phyloP scores from a whole-genome alignment of 2,888 invertebrate species.

The Harpalus rubripes region DNA sequence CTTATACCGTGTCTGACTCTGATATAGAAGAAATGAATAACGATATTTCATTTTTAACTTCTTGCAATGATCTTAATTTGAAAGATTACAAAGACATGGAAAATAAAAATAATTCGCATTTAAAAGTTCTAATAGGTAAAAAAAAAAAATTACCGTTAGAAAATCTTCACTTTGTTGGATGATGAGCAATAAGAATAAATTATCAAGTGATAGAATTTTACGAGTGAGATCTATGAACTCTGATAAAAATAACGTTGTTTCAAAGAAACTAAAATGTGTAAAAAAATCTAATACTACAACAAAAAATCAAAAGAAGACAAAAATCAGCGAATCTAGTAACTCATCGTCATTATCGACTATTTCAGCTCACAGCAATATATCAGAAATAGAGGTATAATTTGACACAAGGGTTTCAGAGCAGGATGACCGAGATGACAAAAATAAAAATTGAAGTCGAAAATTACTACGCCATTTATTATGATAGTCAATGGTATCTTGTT shows the following conservation, averaged over 20 bases:
- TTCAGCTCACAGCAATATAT: background rate
- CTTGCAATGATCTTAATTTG: background rate
- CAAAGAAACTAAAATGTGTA: background rate
- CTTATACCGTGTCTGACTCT: background rate
- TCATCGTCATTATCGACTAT: background rate
- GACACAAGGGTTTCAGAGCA: background rate
- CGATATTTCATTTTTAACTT: background rate
- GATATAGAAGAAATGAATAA: background rate
- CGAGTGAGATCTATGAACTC: background rate
- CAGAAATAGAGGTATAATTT: background rate
- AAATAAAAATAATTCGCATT: background rate
- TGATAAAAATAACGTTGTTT: background rate
- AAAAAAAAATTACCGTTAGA: background rate
- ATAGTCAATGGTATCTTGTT: background rate
- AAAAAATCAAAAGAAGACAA: background rate
- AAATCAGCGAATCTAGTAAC: background rate
- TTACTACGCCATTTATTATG: background rate
- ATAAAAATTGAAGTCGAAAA: background rate
- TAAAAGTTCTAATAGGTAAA: background rate
- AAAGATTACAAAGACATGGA: background rate
- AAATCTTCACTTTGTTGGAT: background rate
- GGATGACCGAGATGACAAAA: background rate
- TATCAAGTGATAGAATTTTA: background rate
- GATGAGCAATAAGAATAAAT: background rate
- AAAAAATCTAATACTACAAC: background rate